These are phyloP conservation scores for Pyrgus malvae DNA, from an alignment of 2,888 invertebrate species.

Conservation along the genomic window DNA sequence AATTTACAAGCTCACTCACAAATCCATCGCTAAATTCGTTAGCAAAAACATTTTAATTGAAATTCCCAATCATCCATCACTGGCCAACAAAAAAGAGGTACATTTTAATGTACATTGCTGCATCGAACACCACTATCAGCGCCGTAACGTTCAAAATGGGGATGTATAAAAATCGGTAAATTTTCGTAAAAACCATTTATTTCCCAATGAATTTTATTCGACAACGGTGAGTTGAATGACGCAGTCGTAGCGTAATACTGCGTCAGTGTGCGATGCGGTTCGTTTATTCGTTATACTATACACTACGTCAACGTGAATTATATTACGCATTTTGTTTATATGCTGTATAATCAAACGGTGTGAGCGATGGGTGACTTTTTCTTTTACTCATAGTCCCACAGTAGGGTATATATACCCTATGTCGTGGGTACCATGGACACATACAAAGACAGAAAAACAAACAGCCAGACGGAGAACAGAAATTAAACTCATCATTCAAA, in stretches of 20 bases:
- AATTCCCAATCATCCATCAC: background rate
- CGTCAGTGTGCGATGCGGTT: conserved; percentile 14
- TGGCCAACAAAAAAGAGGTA: background rate
- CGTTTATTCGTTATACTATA: conserved; percentile 11
- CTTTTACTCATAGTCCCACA: too few species aligned
- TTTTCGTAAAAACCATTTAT: conserved; percentile 18
- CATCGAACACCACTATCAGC: conserved; percentile 3
- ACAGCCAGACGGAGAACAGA: too few species aligned
- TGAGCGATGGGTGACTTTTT: too few species aligned
- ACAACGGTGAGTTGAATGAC: conserved; percentile 17
- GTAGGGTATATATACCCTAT: too few species aligned
- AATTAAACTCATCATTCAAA: too few species aligned
- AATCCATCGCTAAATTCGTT: too few species aligned
- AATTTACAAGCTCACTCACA: too few species aligned
- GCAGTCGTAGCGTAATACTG: conserved; percentile 6
- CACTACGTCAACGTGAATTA: too few species aligned
- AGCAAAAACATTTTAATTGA: background rate
- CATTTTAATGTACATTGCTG: conserved; percentile 6
- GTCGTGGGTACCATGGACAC: too few species aligned
- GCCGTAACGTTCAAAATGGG: background rate
- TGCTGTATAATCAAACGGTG: too few species aligned
- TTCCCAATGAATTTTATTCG: conserved; percentile 18
- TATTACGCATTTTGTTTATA: too few species aligned
- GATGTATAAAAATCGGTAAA: conserved; percentile 7
- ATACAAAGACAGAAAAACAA: too few species aligned